phyloP scores from a whole-genome alignment of 2,888 invertebrate genomes.

The Pterostichus madidus region DNA sequence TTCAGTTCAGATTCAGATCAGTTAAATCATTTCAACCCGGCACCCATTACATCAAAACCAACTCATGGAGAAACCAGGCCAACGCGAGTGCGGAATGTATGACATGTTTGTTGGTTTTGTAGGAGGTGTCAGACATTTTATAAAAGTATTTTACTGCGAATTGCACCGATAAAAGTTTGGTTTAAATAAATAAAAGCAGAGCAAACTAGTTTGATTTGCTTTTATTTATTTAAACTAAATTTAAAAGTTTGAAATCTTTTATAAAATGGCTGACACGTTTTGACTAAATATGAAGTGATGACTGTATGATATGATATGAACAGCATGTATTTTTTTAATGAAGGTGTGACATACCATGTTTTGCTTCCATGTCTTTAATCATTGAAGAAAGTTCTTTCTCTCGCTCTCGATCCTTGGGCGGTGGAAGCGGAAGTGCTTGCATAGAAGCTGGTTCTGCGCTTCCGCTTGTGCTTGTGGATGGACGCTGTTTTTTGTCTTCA shows the following conservation, averaged over 20 bases:
- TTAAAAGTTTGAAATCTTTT: too few relatives aligned
- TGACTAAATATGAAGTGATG: conserved; percentile 13
- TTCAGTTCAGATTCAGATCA: conserved; percentile 23
- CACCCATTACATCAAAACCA: conserved; percentile 45
- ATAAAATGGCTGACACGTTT: not conserved
- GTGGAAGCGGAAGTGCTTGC: conserved; percentile 73
- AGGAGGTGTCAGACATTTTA: not conserved
- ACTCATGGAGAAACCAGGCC: conserved; percentile 79
- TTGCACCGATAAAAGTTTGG: too few relatives aligned
- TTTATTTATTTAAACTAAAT: too few relatives aligned
- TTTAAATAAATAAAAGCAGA: too few relatives aligned
- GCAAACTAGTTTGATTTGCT: too few relatives aligned
- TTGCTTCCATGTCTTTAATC: conserved; percentile 89
- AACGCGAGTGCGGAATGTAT: not conserved
- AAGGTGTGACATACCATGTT: conserved; percentile 84
- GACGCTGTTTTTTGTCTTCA: conserved; percentile 73
- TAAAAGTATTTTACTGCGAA: not conserved
- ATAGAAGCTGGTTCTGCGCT: conserved; percentile 67
- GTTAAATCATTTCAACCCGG: conserved; percentile 17
- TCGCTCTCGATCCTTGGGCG: conserved; percentile 76
- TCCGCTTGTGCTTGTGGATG: conserved; percentile 70
- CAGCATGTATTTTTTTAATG: not conserved
- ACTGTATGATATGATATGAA: conserved; percentile 11
- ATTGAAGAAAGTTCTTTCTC: conserved; percentile 87
- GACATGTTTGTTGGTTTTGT: conserved; percentile 14